Evolutionary conservation across 2,113 vertebrate genomes (phyloP), one percentile per base, ranked within the genome.

Genomic region (Ctenodactylus gundi): DNA sequence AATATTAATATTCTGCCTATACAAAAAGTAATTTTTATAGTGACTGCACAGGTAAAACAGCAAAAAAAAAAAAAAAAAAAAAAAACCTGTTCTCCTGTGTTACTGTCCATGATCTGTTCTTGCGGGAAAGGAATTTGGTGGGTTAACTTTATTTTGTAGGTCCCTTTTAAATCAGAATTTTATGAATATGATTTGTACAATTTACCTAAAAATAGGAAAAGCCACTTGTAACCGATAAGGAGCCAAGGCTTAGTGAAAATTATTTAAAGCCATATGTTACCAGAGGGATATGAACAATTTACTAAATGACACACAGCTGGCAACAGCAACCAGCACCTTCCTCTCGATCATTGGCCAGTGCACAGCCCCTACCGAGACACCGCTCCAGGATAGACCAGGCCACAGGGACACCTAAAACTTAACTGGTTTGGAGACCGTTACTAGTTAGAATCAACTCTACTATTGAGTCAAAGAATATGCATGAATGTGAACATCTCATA

Each of bases 1-100:
- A 99, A 98, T 98, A 98, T 98, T 98, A 97, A 98, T 98, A 98
- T 98, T 98, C 98, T 98, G 98, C 98, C 98, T 98, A 99, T 98
- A 98, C 98, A 98, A 98, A 99, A 99, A 99, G 98, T 98, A 99
- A 99, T 98, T 98, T 97, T 98, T 98, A 98, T 97, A 98, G 97
- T 96, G 97, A 97, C 98, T 98, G 96, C 86, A 58, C 0, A 98
- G 96, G 95, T 96, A 96, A 94, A 95, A 95, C 41, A 97, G 67
- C 94, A 97, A 86, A 95, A 94, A 82, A 55, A 46, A n/a, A 20
- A 97, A 87, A 95, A 94, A 77, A 55, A 36, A 97, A 86, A 95
- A 94, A 84, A 58, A 39, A 87, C 36, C 93, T 91, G 84, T 39
- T 83, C 95, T 44, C 85, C 92, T 94, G 25, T 34, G 70, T 11